phyloP scores from a whole-genome alignment of 2,113 vertebrate genomes.

The Ammospiza nelsoni region DNA sequence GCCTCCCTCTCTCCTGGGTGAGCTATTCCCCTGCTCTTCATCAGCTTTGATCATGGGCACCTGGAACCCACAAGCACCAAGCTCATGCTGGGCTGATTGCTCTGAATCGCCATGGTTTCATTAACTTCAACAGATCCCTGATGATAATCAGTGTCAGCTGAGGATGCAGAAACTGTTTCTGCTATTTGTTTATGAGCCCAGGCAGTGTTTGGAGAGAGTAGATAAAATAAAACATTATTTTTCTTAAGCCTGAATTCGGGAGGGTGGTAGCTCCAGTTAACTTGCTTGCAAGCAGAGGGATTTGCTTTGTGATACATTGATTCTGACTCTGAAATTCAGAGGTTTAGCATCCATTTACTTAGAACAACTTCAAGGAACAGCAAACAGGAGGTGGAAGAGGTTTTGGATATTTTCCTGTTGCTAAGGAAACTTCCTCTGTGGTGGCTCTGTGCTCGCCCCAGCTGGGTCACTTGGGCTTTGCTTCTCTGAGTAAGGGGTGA shows the following conservation, averaged over 20 bases:
- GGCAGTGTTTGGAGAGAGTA: not conserved
- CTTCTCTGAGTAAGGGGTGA: not conserved
- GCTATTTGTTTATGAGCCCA: not conserved
- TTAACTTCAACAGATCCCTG: not conserved
- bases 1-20: accelerated
- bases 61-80: not conserved
- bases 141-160: not conserved
- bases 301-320: not conserved
- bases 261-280: not conserved
- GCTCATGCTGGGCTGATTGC: not conserved
- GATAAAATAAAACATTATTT: not conserved
- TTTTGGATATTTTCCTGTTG: conserved; percentile 60
- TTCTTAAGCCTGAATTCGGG: not conserved
- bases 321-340: conserved; percentile 47
- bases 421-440: conserved; percentile 50
- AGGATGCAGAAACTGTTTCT: not conserved
- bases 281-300: conserved; percentile 33
- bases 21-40: not conserved
- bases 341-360: conserved; percentile 38
- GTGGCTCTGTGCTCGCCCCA: conserved; percentile 13
- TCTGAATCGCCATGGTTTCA: not conserved
- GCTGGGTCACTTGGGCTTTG: conserved; percentile 50
- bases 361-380: conserved; percentile 42
- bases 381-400: conserved; percentile 22
- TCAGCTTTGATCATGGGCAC: not conserved